phyloP scores from a whole-genome alignment of 2,113 vertebrate species.

The Hypanus sabinus region DNA sequence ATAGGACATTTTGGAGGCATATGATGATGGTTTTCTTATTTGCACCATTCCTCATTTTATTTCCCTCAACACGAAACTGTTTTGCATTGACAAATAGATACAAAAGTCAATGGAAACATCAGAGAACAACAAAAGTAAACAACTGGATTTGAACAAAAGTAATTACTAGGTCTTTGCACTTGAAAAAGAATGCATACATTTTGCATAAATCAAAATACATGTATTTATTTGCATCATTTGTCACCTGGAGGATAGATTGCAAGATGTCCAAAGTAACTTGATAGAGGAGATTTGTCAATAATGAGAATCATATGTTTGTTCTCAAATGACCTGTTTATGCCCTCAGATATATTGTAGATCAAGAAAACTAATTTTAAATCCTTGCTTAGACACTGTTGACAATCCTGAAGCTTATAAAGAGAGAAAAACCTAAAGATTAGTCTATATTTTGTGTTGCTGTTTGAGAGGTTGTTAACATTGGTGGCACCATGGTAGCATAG shows the following conservation, averaged over 20 bases:
- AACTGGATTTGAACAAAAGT: background rate
- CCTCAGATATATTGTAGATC: background rate
- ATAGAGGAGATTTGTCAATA: background rate
- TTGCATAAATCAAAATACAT: background rate
- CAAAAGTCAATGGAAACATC: background rate
- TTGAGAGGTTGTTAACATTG: background rate
- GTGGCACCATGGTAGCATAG: too few species aligned
- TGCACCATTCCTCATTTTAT: too few species aligned
- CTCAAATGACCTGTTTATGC: background rate
- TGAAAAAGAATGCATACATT: background rate
- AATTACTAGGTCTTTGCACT: background rate
- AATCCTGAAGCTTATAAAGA: background rate
- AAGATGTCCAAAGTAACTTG: background rate
- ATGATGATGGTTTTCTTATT: background rate
- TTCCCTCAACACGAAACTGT: background rate
- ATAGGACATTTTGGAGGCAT: background rate
- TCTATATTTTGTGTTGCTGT: too few species aligned
- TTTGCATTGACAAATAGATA: background rate
- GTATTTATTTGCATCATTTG: background rate
- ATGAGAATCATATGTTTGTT: background rate
- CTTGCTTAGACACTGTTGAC: background rate
- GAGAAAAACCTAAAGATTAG: background rate
- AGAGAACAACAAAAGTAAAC: background rate
- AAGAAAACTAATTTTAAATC: background rate
- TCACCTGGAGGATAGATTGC: background rate